Evolutionary conservation across 2,888 invertebrate species (phyloP), one percentile per base, ranked within the genome.

Genomic region (Polydrusus pterygomalis): DNA sequence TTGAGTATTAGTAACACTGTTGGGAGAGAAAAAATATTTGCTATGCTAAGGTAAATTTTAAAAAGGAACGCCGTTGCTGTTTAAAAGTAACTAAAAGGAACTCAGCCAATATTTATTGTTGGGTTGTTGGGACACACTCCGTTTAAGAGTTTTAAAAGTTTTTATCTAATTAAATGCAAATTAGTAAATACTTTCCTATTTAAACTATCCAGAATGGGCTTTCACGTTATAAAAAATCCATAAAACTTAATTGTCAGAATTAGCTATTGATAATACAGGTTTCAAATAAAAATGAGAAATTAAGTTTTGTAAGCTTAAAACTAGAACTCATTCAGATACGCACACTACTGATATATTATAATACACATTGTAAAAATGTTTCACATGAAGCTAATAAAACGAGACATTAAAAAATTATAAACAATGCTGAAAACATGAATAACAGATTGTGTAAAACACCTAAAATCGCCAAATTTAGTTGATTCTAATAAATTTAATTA

Each of bases 401-500:
- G 17, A 2, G 7, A 20, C 1, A 18, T 40, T 7, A 17, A 18
- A 62, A 62, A 15, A 40, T 8, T 60, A 30, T 45, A 20, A 45
- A 47, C 25, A 43, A 25, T 45, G 15, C 9, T 63, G 45, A 13
- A 63, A 63, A 63, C 43, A 30, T 30, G 13, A 58, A 17, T 34
- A 17, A 38, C 34, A 11, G 17, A 17, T 49, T 45, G 43, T 34
- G 13, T 47, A 45, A 38, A 62, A 2, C 18, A 15, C 25, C 1
- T 13, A n/a, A 40, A 63, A 51, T 65, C 56, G 47, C 70, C 65
- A 65, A 70, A 75, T 70, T 74, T 43, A 63, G 68, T 74, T 63
- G 63, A 74, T 74, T 75, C 25, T 43, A 67, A 38, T 51, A 30
- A 17, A 58, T 70, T 73, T 77, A 77, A 77, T 77, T 77, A 64